Percentiles rank a stretch among this genome's conserved stretches.
Conservation (phyloP, 2,888 invertebrate species). For the Xestia rhomboidea region DNA sequence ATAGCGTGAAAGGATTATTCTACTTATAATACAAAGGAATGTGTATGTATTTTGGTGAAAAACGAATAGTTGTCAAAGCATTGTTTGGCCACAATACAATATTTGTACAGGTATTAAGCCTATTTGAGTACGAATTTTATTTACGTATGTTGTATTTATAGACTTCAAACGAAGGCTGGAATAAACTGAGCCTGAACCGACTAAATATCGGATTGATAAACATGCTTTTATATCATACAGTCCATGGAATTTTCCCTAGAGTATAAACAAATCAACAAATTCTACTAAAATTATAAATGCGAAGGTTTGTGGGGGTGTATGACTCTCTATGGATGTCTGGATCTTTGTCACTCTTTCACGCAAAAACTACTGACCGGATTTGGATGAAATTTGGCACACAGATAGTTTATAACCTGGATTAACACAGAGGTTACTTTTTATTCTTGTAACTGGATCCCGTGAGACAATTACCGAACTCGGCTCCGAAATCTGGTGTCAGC, state of each 20-base stretch:
- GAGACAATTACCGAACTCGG: too few relatives aligned
- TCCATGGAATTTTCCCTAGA: background rate
- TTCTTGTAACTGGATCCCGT: too few relatives aligned
- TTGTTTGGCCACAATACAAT: background rate
- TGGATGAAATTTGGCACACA: too few relatives aligned
- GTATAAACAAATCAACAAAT: background rate
- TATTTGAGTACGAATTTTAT: background rate
- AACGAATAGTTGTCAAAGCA: conserved; percentile 14
- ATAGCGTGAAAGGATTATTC: background rate
- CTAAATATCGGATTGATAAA: background rate
- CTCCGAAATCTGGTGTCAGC: too few relatives aligned
- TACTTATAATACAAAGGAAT: background rate
- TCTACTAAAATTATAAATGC: background rate
- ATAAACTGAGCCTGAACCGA: background rate
- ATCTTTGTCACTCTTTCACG: too few relatives aligned
- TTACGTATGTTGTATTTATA: background rate
- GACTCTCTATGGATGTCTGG: background rate
- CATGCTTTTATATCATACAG: background rate
- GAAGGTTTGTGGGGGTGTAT: too few relatives aligned
- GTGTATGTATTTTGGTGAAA: background rate
- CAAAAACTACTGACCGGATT: too few relatives aligned
- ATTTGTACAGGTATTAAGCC: background rate
- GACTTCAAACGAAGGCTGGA: background rate
- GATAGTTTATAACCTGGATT: too few relatives aligned
- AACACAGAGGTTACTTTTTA: too few relatives aligned